Evolutionary conservation across 2,113 vertebrate species (phyloP).

Genomic region (Centropristis striata): DNA sequence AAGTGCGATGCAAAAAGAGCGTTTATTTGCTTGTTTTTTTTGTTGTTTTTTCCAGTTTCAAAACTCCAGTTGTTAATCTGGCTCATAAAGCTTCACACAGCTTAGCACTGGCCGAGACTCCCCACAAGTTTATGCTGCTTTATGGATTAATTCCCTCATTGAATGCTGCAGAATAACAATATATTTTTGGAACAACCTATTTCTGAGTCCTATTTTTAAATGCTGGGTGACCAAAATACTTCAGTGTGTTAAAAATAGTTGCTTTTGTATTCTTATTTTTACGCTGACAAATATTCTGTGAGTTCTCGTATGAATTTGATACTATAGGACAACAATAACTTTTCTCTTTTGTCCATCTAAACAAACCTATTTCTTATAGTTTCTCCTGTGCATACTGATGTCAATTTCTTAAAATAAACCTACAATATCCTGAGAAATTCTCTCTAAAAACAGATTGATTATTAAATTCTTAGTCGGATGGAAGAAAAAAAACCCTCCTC

Average conservation of each 20-base stretch:
- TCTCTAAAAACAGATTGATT: background rate
- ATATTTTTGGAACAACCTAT: slow-evolving; percentile 21
- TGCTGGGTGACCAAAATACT: slow-evolving; percentile 44
- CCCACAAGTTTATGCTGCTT: slow-evolving; percentile 23
- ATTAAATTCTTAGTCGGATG: slow-evolving; percentile 5
- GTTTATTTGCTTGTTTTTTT: slow-evolving; percentile 31
- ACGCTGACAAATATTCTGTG: background rate
- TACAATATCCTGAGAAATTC: background rate
- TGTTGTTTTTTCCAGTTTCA: slow-evolving; percentile 40
- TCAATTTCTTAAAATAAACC: background rate
- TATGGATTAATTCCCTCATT: slow-evolving; percentile 24
- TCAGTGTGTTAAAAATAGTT: slow-evolving; percentile 53
- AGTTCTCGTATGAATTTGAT: slow-evolving; percentile 1
- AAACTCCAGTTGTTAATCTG: slow-evolving; percentile 37
- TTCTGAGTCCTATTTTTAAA: slow-evolving; percentile 47
- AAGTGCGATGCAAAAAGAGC: slow-evolving; percentile 18
- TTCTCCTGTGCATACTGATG: background rate
- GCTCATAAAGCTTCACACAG: slow-evolving; percentile 9
- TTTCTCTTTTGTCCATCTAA: background rate
- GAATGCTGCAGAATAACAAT: slow-evolving; percentile 33
- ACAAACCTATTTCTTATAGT: background rate
- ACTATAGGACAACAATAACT: background rate
- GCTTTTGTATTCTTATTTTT: slow-evolving; percentile 8
- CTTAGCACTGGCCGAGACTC: slow-evolving; percentile 8
- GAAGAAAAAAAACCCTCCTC: background rate